phyloP scores from a whole-genome alignment of 1,140 invertebrate genomes.

The Lordiphosa collinella region DNA sequence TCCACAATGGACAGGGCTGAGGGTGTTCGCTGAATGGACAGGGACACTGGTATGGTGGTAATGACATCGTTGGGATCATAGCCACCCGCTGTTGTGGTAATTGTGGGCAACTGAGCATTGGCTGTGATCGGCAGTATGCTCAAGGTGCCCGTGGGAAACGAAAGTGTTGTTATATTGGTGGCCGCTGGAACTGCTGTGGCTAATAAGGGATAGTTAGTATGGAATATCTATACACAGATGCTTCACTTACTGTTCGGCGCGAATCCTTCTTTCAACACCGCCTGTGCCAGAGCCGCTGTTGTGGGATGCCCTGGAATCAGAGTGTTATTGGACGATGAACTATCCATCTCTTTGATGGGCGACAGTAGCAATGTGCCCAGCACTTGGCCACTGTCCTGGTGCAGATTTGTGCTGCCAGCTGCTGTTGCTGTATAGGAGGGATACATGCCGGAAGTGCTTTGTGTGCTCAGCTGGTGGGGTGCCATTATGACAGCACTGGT shows the following conservation, averaged over 20 bases:
- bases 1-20: slow-evolving; percentile 65
- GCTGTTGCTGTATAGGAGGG: slow-evolving; percentile 81
- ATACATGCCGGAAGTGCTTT: slow-evolving; percentile 82
- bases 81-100: slow-evolving; percentile 60
- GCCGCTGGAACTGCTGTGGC: slow-evolving; percentile 43
- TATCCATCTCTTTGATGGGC: slow-evolving; percentile 88
- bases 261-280: slow-evolving; percentile 59
- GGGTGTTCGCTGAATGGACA: slow-evolving; percentile 66
- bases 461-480: slow-evolving; percentile 79
- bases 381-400: slow-evolving; percentile 83
- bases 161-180: slow-evolving; percentile 68
- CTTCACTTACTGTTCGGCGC: slow-evolving; percentile 38
- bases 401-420: slow-evolving; percentile 81
- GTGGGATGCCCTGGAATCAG: slow-evolving; percentile 82
- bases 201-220: too few species aligned
- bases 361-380: slow-evolving; percentile 87
- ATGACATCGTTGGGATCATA: slow-evolving; percentile 69
- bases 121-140: slow-evolving; percentile 63
- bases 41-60: slow-evolving; percentile 68
- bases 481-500: slow-evolving; percentile 73
- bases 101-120: slow-evolving; percentile 63
- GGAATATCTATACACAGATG: background rate
- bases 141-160: slow-evolving; percentile 67
- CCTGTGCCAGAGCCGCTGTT: slow-evolving; percentile 69
- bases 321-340: slow-evolving; percentile 85